Conservation (phyloP, 2,888 invertebrate genomes). For the Agrotis clavis region DNA sequence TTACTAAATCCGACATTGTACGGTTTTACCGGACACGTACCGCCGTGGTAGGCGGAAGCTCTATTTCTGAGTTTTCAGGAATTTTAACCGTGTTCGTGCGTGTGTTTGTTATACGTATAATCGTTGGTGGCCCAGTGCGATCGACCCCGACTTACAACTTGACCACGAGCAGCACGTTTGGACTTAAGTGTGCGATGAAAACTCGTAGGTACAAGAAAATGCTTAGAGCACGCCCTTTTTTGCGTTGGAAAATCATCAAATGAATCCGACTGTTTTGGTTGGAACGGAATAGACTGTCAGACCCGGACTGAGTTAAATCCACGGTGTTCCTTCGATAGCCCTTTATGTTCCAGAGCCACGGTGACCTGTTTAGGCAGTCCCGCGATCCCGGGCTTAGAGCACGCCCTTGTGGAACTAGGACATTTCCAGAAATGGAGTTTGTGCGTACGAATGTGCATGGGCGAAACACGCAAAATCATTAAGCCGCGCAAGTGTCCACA, state of each 20-base stretch:
- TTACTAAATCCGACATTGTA: constrained; percentile 45
- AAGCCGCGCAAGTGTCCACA: no score
- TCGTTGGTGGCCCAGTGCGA: not conserved
- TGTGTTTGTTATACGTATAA: not conserved
- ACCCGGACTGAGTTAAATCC: no score
- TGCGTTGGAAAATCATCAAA: not conserved
- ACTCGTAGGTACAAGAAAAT: not conserved
- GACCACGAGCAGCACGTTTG: not conserved
- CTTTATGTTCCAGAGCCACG: no score
- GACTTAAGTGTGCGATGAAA: not conserved
- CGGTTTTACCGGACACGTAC: constrained; percentile 35
- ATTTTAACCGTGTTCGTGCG: constrained; percentile 38
- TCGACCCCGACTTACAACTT: not conserved
- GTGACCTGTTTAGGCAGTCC: no score
- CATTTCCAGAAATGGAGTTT: no score
- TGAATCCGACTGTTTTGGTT: no score
- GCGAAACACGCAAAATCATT: no score
- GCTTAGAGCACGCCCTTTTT: not conserved
- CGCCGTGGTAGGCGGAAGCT: constrained; percentile 38
- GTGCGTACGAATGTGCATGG: no score
- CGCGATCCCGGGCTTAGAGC: no score
- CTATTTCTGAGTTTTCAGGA: constrained; percentile 37
- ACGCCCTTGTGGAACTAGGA: no score
- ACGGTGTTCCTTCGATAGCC: no score
- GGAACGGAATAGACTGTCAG: no score